Percentiles rank a stretch among this genome's conserved stretches.
Evolutionary conservation across 2,888 invertebrate genomes (phyloP).

Genomic region (Tenthredo mesomela): DNA sequence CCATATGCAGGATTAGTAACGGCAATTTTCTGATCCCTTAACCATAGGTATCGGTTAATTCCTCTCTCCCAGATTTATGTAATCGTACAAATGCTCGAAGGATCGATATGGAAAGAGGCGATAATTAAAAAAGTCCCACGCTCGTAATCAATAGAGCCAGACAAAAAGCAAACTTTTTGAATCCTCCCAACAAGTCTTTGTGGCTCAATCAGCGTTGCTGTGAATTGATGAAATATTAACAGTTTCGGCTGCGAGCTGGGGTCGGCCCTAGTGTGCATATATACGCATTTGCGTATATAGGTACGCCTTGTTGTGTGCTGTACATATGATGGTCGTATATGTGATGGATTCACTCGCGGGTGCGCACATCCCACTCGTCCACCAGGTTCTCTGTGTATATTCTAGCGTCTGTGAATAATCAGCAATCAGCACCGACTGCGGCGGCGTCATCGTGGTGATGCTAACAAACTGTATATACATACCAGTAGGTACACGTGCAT

Average conservation of each 20-base stretch:
- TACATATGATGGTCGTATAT: slow-evolving; percentile 39
- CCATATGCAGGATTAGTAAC: neutral
- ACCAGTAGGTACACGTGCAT: neutral
- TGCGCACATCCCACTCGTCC: slow-evolving; percentile 39
- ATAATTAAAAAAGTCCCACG: neutral
- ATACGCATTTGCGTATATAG: slow-evolving; percentile 32
- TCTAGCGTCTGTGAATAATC: slow-evolving; percentile 76
- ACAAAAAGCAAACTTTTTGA: slow-evolving; percentile 6
- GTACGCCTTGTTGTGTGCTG: neutral
- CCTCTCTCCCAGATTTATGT: neutral
- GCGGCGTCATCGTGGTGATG: slow-evolving; percentile 65
- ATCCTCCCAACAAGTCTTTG: slow-evolving; percentile 28
- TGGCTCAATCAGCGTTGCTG: slow-evolving; percentile 34
- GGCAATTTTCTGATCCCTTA: slow-evolving; percentile 30
- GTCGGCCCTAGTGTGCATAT: neutral
- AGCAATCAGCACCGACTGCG: slow-evolving; percentile 74
- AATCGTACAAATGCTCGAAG: neutral
- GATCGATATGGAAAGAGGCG: neutral
- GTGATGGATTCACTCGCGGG: slow-evolving; percentile 40
- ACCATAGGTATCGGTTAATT: neutral
- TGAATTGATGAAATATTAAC: slow-evolving; percentile 40
- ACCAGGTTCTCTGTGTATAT: slow-evolving; percentile 61
- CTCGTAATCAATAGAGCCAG: neutral
- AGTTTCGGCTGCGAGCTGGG: slow-evolving; percentile 17
- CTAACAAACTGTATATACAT: slow-evolving; percentile 25